Base-by-base conservation (phyloP, 2,797 vertebrate genomes). In the Centropyge bicolor region DNA sequence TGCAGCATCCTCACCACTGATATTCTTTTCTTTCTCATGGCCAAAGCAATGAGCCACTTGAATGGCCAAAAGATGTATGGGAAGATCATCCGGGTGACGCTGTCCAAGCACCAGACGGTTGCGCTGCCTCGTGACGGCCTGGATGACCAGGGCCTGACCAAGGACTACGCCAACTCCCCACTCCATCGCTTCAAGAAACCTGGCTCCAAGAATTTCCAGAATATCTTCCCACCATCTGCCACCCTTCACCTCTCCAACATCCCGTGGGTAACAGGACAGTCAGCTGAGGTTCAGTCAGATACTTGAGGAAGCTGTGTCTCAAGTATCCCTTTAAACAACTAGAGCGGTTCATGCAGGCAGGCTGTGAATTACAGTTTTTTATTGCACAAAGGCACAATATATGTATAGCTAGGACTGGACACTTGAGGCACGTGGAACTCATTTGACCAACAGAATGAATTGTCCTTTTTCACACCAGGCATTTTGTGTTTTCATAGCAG, bases 61-160 rank as follows among this genome's bases (percentile, higher is more conserved):
- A 99, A 99, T 48, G 98, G 98, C 77, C 97, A 99, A 88, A 99
- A 99, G 94, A 98, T 99, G 98, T 97, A 98, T 40, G 97, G 97
- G 31, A 99, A 99, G 94, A 97, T 99, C 91, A 97, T 99, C 91
- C 96, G 98, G 2, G 98, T 99, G 87, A 98, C 98, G 0, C 93
- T 99, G 86, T 99, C 98, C 57, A 99, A 99, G 83, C 98, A 99
- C 91, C 98, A 98, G 86, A 98, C 97, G 3, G 98, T 99, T 70
- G 98, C 98, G 10, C 95, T 99, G 92, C 98, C 98, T 78, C 96
- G 98, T 8, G 98, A 99, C 77, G 98, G 98, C 24, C 96, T 98
- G 85, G 98, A 99, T 70, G 98, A 98, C 92, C 98, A 99, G 93
- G 98, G 97, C 79, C 95, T 99, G 71, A 99, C 98, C 69, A 99